Evolutionary conservation across 2,888 invertebrate species (phyloP), one percentile per base, ranked within the genome.

Genomic region (Hecatera dysodea): DNA sequence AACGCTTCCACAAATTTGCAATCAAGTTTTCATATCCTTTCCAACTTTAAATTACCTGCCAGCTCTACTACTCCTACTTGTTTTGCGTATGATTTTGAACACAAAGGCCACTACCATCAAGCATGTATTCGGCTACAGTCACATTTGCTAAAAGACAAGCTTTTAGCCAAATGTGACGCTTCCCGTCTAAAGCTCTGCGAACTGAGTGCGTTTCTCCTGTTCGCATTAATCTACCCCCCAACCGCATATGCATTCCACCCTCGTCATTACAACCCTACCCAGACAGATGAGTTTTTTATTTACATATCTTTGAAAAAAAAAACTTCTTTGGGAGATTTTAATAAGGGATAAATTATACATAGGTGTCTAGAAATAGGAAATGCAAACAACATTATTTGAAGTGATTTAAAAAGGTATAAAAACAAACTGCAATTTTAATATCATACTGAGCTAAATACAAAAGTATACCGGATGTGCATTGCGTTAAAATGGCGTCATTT

Each of bases 241-340:
- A 72, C 78, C 76, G 56, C 78, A 78, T 67, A 70, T 72, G 65
- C 75, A 67, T 72, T 74, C 24, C 80, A 76, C 82, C 85, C 86
- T 78, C 67, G 36, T 71, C 75, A 81, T 84, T 82, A 83, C 79
- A 83, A 85, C 87, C 87, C 87, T 77, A 76, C 75, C 75, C 73
- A 80, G 86, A 84, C 85, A 87, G 87, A 89, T 83, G 89, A 85
- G 85, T 88, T 84, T 83, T 84, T 78, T 72, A 78, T 75, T 75
- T 74, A 79, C 72, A 72, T 78, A 74, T 73, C 63, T 65, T 61
- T 71, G 66, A 78, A 76, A 68, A 57, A 78, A 74, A 68, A 57
- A 63, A 44, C 22, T 62, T 42, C 50, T 62, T 60, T 75, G 56
- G 67, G 24, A 56, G 52, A 53, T 72, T 72, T 76, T 46, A 50